phyloP scores from a whole-genome alignment of 1,140 invertebrate species.

The Heliconius hermathena region DNA sequence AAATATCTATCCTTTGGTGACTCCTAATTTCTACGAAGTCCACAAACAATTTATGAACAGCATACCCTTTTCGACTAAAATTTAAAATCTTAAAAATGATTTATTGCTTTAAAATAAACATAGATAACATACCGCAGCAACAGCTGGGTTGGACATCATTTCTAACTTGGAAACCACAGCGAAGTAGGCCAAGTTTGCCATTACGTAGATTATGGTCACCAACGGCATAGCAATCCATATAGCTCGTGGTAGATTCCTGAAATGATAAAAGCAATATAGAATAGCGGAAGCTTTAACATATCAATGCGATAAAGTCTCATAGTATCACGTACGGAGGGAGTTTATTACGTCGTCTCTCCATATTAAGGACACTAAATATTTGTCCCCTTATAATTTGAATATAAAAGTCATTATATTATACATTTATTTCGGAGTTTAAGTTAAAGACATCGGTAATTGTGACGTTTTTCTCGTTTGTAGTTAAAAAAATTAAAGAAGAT shows the following conservation, averaged over 20 bases:
- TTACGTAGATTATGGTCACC: constrained; percentile 92
- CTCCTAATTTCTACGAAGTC: no score
- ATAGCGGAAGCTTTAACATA: background rate
- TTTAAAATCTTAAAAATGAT: background rate
- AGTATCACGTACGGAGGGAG: background rate
- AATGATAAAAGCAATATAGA: constrained; percentile 48
- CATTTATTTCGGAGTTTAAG: no score
- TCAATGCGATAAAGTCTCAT: background rate
- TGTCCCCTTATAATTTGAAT: no score
- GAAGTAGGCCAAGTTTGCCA: constrained; percentile 95
- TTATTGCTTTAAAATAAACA: background rate
- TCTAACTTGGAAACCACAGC: constrained; percentile 90
- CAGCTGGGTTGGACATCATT: constrained; percentile 89
- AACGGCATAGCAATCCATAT: constrained; percentile 94
- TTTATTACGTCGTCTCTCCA: background rate
- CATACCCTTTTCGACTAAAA: no score
- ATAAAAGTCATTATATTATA: no score
- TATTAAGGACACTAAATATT: background rate
- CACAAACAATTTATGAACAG: no score
- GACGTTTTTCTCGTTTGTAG: no score
- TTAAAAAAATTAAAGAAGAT: no score
- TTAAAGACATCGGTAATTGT: no score
- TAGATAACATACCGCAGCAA: constrained; percentile 87
- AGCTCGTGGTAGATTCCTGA: constrained; percentile 91
- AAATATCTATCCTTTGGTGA: no score